These are phyloP conservation scores for Bombus ignitus DNA, from an alignment of 1,140 invertebrate species.

Conservation along the genomic window DNA sequence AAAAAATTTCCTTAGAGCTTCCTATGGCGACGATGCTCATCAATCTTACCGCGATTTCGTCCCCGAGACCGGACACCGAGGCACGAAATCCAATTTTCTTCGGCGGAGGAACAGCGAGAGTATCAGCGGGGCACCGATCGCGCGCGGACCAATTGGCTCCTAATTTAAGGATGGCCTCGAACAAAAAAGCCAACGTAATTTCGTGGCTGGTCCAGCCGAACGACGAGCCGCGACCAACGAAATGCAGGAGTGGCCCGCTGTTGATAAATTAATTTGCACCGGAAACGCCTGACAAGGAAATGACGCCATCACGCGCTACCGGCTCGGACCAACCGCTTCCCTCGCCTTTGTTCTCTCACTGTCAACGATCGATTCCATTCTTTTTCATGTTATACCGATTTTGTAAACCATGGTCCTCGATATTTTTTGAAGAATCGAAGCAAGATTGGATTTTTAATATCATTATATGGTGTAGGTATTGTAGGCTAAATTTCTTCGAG, in stretches of 20 bases:
- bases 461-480: background rate
- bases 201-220: constrained; percentile 54
- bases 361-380: background rate
- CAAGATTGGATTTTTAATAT: background rate
- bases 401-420: background rate
- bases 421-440: background rate
- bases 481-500: background rate
- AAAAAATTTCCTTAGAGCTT: constrained; percentile 35
- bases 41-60: constrained; percentile 64
- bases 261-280: constrained; percentile 80
- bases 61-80: constrained; percentile 30
- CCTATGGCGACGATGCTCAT: constrained; percentile 54
- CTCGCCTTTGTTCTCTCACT: constrained; percentile 20
- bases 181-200: constrained; percentile 67
- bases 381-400: background rate
- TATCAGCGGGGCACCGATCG: constrained; percentile 66
- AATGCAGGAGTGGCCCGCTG: constrained; percentile 35
- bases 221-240: constrained; percentile 30
- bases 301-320: constrained; percentile 74
- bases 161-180: constrained; percentile 63
- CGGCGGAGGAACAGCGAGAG: constrained; percentile 51
- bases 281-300: constrained; percentile 77
- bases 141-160: constrained; percentile 67
- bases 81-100: constrained; percentile 58
- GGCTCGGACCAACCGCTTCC: constrained; percentile 40